A percentile compares a stretch with the other conserved stretches of the same genome.
Conservation (phyloP, 1,140 invertebrate genomes). For the Nilaparvata lugens region DNA sequence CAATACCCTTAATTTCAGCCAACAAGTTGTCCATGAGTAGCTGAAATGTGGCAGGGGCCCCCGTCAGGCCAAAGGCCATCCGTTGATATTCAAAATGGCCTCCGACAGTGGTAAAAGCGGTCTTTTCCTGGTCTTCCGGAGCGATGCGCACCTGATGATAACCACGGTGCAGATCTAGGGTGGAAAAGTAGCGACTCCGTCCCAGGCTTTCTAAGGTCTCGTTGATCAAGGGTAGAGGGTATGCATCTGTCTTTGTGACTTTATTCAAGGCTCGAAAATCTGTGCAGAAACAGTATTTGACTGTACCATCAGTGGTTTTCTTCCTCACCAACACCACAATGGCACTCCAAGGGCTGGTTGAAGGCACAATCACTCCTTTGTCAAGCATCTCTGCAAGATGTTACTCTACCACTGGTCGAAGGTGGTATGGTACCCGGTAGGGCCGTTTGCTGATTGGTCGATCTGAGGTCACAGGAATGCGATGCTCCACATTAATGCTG, state of each 20-base stretch:
- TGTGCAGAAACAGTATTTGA: conserved; percentile 17
- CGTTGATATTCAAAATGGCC: conserved; percentile 20
- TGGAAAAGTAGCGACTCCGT: conserved; percentile 24
- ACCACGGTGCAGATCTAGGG: conserved; percentile 22
- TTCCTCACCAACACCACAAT: conserved; percentile 20
- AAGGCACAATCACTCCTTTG: conserved; percentile 7
- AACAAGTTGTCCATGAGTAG: conserved; percentile 33
- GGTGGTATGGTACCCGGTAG: no score
- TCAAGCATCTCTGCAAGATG: no score
- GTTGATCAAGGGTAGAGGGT: conserved; percentile 39
- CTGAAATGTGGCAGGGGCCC: conserved; percentile 19
- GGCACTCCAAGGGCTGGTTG: conserved; percentile 21
- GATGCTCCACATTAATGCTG: no score
- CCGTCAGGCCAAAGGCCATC: conserved; percentile 22
- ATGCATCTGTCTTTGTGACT: conserved; percentile 30
- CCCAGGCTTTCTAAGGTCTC: conserved; percentile 36
- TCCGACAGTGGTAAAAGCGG: conserved; percentile 21
- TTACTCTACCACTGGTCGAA: no score
- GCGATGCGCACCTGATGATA: conserved; percentile 31
- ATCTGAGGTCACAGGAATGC: no score
- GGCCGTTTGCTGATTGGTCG: no score
- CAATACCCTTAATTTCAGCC: no score
- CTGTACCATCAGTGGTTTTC: conserved; percentile 8
- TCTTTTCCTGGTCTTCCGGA: conserved; percentile 20
- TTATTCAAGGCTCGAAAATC: conserved; percentile 26